Evolutionary conservation across 2,797 vertebrate species (phyloP).

Genomic region (Takifugu ocellatus): DNA sequence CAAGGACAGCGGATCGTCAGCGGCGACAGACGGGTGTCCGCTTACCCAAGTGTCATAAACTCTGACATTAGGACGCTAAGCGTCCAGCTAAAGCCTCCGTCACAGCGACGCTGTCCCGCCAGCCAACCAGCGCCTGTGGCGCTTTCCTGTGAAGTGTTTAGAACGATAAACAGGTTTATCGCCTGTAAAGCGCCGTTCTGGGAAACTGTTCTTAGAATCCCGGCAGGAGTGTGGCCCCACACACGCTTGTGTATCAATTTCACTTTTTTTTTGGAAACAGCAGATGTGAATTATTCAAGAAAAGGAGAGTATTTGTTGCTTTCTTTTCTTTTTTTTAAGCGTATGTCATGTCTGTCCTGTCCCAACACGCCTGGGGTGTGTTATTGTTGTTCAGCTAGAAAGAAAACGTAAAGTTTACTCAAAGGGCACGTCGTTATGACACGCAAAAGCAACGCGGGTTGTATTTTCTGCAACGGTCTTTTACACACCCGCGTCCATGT

Average conservation of each 20-base stretch:
- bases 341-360: constrained; percentile 32
- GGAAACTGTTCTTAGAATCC: constrained; percentile 45
- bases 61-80: constrained; percentile 2
- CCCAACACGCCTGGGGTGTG: constrained; percentile 39
- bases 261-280: neutral
- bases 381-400: constrained; percentile 28
- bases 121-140: neutral
- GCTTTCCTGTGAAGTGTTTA: constrained; percentile 24
- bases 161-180: constrained; percentile 7
- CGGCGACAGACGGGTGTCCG: constrained; percentile 20
- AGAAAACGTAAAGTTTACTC: constrained; percentile 7
- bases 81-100: neutral
- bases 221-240: constrained; percentile 31
- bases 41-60: constrained; percentile 17
- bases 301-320: too few species aligned
- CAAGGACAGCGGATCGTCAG: constrained; percentile 32
- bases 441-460: neutral
- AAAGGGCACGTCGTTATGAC: neutral
- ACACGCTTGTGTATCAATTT: constrained; percentile 30
- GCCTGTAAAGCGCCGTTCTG: constrained; percentile 18
- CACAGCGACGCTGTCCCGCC: too few species aligned
- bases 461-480: neutral
- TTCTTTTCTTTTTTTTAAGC: too few species aligned
- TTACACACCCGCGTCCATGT: neutral
- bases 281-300: too few species aligned